phyloP scores from a whole-genome alignment of 2,113 vertebrate genomes.

The Nerophis lumbriciformis region DNA sequence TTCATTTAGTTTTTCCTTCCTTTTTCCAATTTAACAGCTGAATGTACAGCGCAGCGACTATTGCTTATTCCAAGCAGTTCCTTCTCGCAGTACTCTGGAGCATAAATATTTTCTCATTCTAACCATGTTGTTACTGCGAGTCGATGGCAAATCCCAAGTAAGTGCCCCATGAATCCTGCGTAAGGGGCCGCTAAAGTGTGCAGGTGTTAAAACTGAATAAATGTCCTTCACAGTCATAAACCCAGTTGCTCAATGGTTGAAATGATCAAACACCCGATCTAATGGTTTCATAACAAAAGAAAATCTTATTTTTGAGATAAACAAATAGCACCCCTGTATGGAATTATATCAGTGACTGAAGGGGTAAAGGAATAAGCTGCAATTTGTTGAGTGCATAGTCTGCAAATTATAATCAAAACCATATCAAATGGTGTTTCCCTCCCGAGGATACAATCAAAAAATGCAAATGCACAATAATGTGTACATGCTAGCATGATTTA shows the following conservation, averaged over 20 bases:
- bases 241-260: background rate
- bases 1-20: background rate
- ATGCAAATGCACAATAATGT: slow-evolving; percentile 45
- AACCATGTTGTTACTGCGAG: slow-evolving; percentile 18
- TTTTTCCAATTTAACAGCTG: background rate
- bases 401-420: slow-evolving; percentile 48
- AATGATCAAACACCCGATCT: background rate
- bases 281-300: slow-evolving; percentile 4
- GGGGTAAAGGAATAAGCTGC: slow-evolving; percentile 16
- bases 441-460: slow-evolving; percentile 52
- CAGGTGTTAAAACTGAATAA: background rate
- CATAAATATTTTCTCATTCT: background rate
- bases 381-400: slow-evolving; percentile 39
- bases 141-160: background rate
- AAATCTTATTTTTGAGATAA: slow-evolving; percentile 12
- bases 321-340: background rate
- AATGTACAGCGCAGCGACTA: background rate
- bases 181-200: background rate
- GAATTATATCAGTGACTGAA: background rate
- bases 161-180: background rate
- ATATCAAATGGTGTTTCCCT: slow-evolving; percentile 42
- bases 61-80: slow-evolving; percentile 24
- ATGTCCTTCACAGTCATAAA: background rate
- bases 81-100: background rate
- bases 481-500: slow-evolving; percentile 42